These are phyloP conservation scores for Danionella cerebrum DNA, from an alignment of 2,113 vertebrate genomes.

Conservation along the genomic window DNA sequence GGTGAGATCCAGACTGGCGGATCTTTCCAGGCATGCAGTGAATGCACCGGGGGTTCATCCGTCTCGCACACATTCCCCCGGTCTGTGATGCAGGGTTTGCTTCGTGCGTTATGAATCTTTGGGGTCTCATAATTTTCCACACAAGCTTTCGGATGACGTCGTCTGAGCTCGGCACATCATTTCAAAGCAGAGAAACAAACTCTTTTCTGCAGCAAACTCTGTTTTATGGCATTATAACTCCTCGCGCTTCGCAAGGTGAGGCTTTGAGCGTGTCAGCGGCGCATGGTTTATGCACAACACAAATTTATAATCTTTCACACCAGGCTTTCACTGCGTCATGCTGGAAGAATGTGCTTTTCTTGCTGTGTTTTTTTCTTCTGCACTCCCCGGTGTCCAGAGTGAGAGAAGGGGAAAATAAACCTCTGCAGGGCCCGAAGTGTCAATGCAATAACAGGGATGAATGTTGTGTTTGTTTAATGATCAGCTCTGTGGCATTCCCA, in stretches of 20 bases:
- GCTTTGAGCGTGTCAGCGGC: neutral
- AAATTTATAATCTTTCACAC: conserved; percentile 26
- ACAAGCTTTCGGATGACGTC: conserved; percentile 22
- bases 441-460: conserved; percentile 19
- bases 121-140: conserved; percentile 22
- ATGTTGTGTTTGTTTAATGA: conserved; percentile 40
- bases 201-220: conserved; percentile 7
- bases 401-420: conserved; percentile 30
- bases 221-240: conserved; percentile 16
- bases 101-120: conserved; percentile 1
- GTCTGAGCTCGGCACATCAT: neutral
- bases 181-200: conserved; percentile 9
- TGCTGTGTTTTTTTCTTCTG: neutral
- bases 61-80: neutral
- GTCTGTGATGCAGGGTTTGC: conserved; percentile 1
- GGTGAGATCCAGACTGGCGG: neutral
- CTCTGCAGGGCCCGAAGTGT: neutral
- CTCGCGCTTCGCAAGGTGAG: neutral
- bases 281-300: conserved; percentile 1
- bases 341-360: conserved; percentile 20
- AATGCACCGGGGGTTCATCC: neutral
- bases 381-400: neutral
- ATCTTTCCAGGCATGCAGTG: neutral
- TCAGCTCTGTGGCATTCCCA: conserved; percentile 26
- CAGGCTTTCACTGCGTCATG: conserved; percentile 21